A percentile compares a stretch with the other conserved stretches of the same genome.
phyloP scores from a whole-genome alignment of 35 echinoderm and acorn worm species.

The Holothuria glaberrima region DNA sequence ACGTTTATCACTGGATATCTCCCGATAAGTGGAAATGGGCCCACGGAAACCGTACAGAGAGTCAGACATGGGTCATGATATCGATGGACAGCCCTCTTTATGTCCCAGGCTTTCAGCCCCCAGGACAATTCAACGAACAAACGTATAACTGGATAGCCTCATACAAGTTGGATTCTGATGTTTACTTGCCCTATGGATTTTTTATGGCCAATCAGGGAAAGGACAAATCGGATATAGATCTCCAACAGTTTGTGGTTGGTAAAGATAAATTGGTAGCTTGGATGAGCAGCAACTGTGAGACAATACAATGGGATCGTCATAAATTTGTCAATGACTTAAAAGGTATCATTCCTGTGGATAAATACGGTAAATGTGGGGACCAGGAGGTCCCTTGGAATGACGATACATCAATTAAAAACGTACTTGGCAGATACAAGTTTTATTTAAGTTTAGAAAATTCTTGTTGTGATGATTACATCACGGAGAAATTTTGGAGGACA shows the following conservation, averaged over 20 bases:
- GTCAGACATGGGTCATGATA: constrained; percentile 38
- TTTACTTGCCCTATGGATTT: constrained; percentile 30
- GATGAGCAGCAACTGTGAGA: constrained; percentile 73
- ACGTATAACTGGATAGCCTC: constrained; percentile 34
- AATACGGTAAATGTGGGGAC: constrained; percentile 64
- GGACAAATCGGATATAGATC: background rate
- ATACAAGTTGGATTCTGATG: constrained; percentile 37
- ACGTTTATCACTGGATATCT: constrained; percentile 11
- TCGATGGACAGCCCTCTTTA: constrained; percentile 46
- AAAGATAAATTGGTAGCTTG: constrained; percentile 64
- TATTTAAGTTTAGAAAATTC: constrained; percentile 63
- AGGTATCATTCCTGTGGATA: constrained; percentile 64
- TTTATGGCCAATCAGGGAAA: background rate
- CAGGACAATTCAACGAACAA: background rate
- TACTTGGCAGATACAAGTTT: constrained; percentile 58
- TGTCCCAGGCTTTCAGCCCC: constrained; percentile 16
- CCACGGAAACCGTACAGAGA: background rate
- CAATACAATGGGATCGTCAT: constrained; percentile 64
- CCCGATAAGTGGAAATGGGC: constrained; percentile 5
- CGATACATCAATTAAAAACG: background rate
- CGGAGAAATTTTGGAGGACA: constrained; percentile 73
- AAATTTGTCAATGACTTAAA: constrained; percentile 59
- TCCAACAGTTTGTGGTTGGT: background rate
- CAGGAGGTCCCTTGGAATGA: constrained; percentile 18
- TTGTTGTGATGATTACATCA: constrained; percentile 68